Conservation (phyloP, 2,888 invertebrate genomes). For the Teleiodes luculella region DNA sequence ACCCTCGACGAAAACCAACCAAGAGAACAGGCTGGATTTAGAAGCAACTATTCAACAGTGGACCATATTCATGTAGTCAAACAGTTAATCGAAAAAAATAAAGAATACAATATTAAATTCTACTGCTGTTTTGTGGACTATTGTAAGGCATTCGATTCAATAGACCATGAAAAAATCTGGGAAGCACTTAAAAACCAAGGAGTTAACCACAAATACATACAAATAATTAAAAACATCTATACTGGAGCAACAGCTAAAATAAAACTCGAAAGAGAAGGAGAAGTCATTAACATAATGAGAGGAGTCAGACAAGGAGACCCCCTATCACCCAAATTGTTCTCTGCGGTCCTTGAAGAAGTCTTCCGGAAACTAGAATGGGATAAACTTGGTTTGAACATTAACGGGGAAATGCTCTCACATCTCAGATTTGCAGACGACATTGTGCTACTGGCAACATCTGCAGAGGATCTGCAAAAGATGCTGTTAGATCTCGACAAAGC, state of each 20-base stretch:
- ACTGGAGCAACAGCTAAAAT: too few species aligned
- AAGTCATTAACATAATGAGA: constrained; percentile 13
- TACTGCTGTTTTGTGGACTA: constrained; percentile 18
- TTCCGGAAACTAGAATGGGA: constrained; percentile 16
- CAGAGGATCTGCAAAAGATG: not conserved
- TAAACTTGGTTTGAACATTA: constrained; percentile 6
- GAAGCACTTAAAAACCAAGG: constrained; percentile 13
- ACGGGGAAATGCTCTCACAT: constrained; percentile 7
- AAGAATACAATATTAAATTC: constrained; percentile 5
- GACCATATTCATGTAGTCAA: too few species aligned
- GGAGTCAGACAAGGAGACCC: constrained; percentile 18
- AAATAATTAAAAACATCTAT: too few species aligned
- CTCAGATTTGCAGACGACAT: not conserved
- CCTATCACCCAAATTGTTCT: constrained; percentile 17
- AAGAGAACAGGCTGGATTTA: constrained; percentile 31
- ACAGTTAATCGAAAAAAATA: constrained; percentile 7
- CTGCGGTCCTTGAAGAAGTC: constrained; percentile 13
- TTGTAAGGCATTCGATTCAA: constrained; percentile 16
- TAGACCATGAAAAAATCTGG: constrained; percentile 11
- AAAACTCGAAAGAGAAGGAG: constrained; percentile 13
- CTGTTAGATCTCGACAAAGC: not conserved
- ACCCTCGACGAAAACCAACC: constrained; percentile 23
- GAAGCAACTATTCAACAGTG: constrained; percentile 8
- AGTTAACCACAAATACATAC: constrained; percentile 13
- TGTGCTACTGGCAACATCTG: not conserved